phyloP scores from a whole-genome alignment of 1,140 invertebrate species.

The Eueides isabella region DNA sequence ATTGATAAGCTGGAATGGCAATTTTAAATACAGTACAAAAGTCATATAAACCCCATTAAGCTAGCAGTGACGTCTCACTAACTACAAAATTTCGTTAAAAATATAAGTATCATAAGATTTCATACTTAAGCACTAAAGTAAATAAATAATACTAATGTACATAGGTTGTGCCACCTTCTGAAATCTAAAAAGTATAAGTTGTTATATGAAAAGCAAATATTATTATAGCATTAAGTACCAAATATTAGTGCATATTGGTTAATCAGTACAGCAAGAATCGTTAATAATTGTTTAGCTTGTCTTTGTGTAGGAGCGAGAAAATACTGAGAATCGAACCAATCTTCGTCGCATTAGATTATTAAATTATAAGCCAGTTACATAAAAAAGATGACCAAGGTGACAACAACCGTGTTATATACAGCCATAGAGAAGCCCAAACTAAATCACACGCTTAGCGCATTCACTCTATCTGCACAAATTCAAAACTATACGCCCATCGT shows the following conservation, averaged over 20 bases:
- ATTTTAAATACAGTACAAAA: conserved; percentile 46
- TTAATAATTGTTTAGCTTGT: neutral
- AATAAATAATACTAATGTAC: conserved; percentile 81
- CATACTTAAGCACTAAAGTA: conserved; percentile 71
- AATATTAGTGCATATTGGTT: no score
- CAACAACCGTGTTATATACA: conserved; percentile 63
- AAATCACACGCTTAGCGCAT: conserved; percentile 38
- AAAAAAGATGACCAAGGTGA: conserved; percentile 32
- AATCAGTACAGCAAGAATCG: neutral
- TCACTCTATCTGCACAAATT: conserved; percentile 34
- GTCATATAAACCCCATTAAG: conserved; percentile 48
- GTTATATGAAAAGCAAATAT: neutral
- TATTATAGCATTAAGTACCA: no score
- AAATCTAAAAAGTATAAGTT: neutral
- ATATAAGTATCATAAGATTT: conserved; percentile 61
- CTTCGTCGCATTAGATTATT: no score
- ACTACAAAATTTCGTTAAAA: conserved; percentile 38
- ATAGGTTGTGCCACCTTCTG: conserved; percentile 52
- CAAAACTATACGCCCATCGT: conserved; percentile 14
- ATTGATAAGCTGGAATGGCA: conserved; percentile 67
- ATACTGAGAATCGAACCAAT: no score
- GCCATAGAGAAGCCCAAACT: conserved; percentile 39
- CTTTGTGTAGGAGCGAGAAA: no score
- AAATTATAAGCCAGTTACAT: neutral
- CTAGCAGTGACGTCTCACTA: conserved; percentile 61